phyloP scores from a whole-genome alignment of 1,140 invertebrate genomes.

The Paraescarpia echinospica region DNA sequence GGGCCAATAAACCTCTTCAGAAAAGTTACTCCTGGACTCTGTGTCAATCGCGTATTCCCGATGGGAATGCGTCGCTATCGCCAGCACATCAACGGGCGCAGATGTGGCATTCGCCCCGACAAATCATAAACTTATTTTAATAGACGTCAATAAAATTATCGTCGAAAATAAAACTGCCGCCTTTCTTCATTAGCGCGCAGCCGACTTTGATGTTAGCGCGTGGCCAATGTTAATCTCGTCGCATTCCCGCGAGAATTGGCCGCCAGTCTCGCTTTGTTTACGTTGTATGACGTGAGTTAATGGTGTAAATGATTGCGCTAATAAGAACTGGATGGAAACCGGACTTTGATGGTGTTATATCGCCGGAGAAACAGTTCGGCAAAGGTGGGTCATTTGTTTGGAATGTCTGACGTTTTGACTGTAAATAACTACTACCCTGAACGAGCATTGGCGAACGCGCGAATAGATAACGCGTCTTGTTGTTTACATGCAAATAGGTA shows the following conservation, averaged over 20 bases:
- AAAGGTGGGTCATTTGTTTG: background rate
- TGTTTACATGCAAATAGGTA: background rate
- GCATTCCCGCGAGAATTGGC: background rate
- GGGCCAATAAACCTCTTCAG: background rate
- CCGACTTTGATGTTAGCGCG: background rate
- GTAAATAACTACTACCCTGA: background rate
- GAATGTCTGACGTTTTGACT: background rate
- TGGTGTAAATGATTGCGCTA: background rate
- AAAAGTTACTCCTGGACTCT: background rate
- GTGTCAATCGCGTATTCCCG: background rate
- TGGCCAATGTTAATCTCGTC: background rate
- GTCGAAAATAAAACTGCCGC: background rate
- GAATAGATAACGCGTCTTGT: background rate
- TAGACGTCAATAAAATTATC: constrained; percentile 1
- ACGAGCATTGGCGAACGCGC: background rate
- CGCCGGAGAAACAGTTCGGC: background rate
- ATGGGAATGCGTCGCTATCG: background rate
- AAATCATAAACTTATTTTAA: constrained; percentile 7
- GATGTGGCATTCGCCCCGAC: background rate
- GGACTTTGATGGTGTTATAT: background rate
- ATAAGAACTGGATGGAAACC: background rate
- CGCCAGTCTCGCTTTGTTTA: background rate
- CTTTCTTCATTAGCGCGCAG: background rate
- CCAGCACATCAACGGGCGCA: background rate
- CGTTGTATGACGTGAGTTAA: background rate